Evolutionary conservation across 2,113 vertebrate genomes (phyloP).

Genomic region (Corythoichthys haematopterus): DNA sequence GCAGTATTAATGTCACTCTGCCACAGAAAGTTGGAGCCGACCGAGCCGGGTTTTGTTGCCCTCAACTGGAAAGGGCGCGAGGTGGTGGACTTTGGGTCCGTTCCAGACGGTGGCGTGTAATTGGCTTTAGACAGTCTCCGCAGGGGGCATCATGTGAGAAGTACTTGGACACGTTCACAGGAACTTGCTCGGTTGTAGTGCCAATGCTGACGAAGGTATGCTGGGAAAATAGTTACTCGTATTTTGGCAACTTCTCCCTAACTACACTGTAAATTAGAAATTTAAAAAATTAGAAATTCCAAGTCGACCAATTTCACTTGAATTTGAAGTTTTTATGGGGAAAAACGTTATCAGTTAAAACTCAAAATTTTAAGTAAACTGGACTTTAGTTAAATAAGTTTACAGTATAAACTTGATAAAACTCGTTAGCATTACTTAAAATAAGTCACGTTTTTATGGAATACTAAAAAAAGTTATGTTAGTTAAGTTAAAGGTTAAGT

Average conservation of each 20-base stretch:
- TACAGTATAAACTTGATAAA: too few species aligned
- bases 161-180: slow-evolving; percentile 60
- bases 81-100: slow-evolving; percentile 65
- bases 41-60: slow-evolving; percentile 55
- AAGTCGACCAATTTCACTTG: too few species aligned
- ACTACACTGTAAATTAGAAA: neutral
- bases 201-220: neutral
- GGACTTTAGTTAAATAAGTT: too few species aligned
- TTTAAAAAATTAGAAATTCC: neutral
- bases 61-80: slow-evolving; percentile 64
- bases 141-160: slow-evolving; percentile 65
- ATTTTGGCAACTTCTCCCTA: neutral
- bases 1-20: slow-evolving; percentile 70
- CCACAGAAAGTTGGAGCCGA: slow-evolving; percentile 58
- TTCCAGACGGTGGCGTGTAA: slow-evolving; percentile 63
- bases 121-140: slow-evolving; percentile 66
- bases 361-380: too few species aligned
- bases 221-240: neutral
- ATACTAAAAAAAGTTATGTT: too few species aligned
- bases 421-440: too few species aligned
- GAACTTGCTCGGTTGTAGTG: slow-evolving; percentile 52
- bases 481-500: too few species aligned
- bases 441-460: too few species aligned
- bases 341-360: too few species aligned
- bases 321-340: too few species aligned